phyloP scores from a whole-genome alignment of 2,888 invertebrate genomes.

The Chloromyia formosa region DNA sequence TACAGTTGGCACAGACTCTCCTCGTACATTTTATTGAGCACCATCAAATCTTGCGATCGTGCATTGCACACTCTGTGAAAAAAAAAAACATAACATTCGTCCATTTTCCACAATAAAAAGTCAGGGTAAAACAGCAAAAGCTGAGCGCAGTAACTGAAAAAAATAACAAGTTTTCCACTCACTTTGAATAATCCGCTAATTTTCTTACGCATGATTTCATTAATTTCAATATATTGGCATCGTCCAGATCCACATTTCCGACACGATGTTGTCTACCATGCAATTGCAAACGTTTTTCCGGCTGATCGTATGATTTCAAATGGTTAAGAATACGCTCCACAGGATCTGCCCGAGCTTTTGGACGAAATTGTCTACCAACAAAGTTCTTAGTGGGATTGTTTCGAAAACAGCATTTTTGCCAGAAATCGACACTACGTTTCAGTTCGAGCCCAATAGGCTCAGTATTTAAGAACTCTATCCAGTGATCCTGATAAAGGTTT shows the following conservation, averaged over 20 bases:
- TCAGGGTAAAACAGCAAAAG: constrained; percentile 66
- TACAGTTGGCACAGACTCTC: constrained; percentile 68
- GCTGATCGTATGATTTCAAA: constrained; percentile 72
- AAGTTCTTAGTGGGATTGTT: constrained; percentile 52
- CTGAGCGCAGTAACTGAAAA: not conserved
- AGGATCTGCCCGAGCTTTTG: constrained; percentile 62
- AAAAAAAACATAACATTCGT: too few relatives aligned
- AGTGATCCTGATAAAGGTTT: constrained; percentile 65
- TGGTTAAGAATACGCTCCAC: constrained; percentile 68
- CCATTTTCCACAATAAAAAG: too few relatives aligned
- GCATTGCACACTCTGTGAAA: not conserved
- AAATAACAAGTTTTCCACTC: constrained; percentile 49
- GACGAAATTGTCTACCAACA: constrained; percentile 48
- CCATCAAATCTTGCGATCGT: constrained; percentile 72
- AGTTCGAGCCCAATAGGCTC: constrained; percentile 67
- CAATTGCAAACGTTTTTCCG: constrained; percentile 68
- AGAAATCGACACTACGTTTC: constrained; percentile 66
- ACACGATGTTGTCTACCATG: constrained; percentile 62
- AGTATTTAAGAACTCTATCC: constrained; percentile 74
- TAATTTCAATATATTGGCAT: constrained; percentile 56
- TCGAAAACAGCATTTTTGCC: constrained; percentile 68
- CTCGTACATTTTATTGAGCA: constrained; percentile 71
- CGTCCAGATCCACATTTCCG: constrained; percentile 52
- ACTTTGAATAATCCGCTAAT: constrained; percentile 65
- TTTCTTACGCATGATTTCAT: constrained; percentile 60